These are phyloP conservation scores for Ascidia mentula DNA, from an alignment of 23 tunicate species.

Conservation along the genomic window DNA sequence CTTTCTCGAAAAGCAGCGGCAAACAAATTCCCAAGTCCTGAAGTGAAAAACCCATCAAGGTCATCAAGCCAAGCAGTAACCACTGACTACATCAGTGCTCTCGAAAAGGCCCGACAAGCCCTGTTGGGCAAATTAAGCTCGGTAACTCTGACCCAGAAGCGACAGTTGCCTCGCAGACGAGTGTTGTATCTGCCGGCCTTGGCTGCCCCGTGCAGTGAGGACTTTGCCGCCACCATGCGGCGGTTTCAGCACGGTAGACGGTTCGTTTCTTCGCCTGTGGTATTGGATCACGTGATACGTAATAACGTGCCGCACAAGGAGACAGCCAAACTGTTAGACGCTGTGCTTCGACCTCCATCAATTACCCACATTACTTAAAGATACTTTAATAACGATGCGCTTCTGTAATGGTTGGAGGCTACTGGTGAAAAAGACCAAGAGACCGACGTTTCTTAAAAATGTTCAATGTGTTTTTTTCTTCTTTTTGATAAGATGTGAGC, in stretches of 20 bases:
- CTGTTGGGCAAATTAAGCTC: constrained; percentile 11
- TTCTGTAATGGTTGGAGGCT: no score
- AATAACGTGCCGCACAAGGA: constrained; percentile 26
- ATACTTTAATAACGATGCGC: no score
- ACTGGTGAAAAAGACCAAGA: no score
- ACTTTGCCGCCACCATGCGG: constrained; percentile 56
- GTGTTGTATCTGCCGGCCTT: constrained; percentile 36
- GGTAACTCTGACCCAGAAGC: background rate
- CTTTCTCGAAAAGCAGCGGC: constrained; percentile 3
- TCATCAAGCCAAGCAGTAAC: background rate
- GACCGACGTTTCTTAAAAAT: no score
- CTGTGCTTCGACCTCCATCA: constrained; percentile 57
- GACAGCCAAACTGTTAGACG: constrained; percentile 43
- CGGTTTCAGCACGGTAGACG: constrained; percentile 28
- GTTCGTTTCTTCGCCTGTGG: constrained; percentile 42
- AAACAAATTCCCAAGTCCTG: background rate
- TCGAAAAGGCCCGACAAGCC: constrained; percentile 31
- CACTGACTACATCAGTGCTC: background rate
- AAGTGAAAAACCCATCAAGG: background rate
- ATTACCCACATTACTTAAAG: background rate
- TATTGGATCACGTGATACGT: constrained; percentile 41
- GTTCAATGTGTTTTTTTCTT: no score
- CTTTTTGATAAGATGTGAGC: no score
- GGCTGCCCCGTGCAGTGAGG: constrained; percentile 69
- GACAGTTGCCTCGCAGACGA: constrained; percentile 4